These are phyloP conservation scores for Callocephalon fimbriatum DNA, from an alignment of 2,113 vertebrate species.

Conservation along the genomic window DNA sequence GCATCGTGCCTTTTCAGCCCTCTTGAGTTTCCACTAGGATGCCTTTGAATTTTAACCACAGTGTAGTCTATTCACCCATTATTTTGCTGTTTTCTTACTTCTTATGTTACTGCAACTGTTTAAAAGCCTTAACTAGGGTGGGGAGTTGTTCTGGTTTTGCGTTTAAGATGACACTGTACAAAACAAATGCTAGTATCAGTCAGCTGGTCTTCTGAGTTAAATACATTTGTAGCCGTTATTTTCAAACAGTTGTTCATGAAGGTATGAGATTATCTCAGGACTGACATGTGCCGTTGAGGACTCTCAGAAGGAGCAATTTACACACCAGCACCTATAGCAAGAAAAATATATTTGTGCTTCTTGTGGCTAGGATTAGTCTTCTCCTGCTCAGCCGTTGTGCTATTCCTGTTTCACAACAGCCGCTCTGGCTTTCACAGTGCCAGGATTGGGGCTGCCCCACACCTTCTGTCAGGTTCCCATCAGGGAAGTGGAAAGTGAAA, in stretches of 20 bases:
- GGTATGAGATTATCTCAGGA: not conserved
- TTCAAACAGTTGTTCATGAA: not conserved
- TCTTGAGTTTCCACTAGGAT: not conserved
- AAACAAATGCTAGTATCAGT: not conserved
- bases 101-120: not conserved
- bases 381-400: not conserved
- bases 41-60: not conserved
- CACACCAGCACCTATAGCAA: not conserved
- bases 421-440: accelerated
- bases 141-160: not conserved
- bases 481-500: not conserved
- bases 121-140: not conserved
- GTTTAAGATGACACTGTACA: not conserved
- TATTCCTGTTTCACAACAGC: not conserved
- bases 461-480: not conserved
- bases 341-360: not conserved
- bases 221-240: not conserved
- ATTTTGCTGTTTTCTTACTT: not conserved
- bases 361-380: not conserved
- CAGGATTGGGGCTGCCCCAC: not conserved
- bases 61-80: not conserved
- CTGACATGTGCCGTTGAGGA: not conserved
- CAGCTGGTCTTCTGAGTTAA: not conserved
- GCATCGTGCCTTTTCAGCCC: not conserved
- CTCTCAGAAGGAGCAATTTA: not conserved